Evolutionary conservation across 92 coral and sea anemone species (phyloP), one percentile per base, ranked within the genome.

Genomic region (Phenganax marumi): DNA sequence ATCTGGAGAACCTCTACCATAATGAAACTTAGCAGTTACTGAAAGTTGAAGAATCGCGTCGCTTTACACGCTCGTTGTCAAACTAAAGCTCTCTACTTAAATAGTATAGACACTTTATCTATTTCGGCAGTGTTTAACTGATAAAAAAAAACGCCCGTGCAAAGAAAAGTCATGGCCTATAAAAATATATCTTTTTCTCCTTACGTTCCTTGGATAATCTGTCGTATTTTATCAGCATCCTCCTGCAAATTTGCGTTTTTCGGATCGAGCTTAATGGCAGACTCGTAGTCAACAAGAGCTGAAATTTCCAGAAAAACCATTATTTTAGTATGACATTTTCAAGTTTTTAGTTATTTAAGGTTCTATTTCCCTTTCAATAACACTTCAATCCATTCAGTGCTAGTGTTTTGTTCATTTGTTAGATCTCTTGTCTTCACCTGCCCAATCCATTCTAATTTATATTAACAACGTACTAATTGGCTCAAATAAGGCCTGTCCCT

Each of bases 211-310:
- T 92, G 98, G n/a, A 95, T 95, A 52, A 91, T 89, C 52, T 86
- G 87, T 16, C 97, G 86, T 79, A 95, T 86, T 78, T 88, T 92
- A 0, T 91, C 90, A 8, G 92, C 92, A 87, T 95, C 98, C 8
- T 71, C 84, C 66, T 76, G 89, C 63, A 95, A 76, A 52, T 87
- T 92, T 4, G 68, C 81, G 81, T 95, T 95, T 22, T 79, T 61
- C 22, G 98, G 93, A 68, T 92, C 94, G 13, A 95, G 89, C 79
- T 92, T 87, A 43, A 90, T 58, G 39, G 97, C 98, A 43, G 87
- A 79, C 69, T 95, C 97, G 74, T 95, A 95, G 80, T 95, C 97
- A 71, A 86, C 82, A n/a, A 95, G 92, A 52, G 97, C 98, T 94
- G 88, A 62, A 78, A 74, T 49, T 33, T 19, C 10, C 73, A 68